These are phyloP conservation scores for Nyctereutes procyonoides DNA, from an alignment of 2,113 vertebrate species.

Conservation along the genomic window DNA sequence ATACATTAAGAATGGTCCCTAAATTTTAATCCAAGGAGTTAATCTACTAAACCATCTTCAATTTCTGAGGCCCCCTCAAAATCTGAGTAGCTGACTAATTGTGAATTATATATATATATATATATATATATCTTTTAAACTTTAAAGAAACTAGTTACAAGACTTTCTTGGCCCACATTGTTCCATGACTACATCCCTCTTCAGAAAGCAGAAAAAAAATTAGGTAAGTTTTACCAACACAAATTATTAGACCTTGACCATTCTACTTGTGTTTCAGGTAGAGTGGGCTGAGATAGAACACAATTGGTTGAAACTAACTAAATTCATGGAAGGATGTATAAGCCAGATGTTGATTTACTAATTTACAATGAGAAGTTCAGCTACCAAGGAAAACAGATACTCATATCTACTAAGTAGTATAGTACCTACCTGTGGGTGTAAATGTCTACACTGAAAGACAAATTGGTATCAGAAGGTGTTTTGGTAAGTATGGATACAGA, in stretches of 20 bases:
- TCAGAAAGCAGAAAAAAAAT: not conserved
- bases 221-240: not conserved
- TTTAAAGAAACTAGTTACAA: not conserved
- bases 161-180: not conserved
- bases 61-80: not conserved
- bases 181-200: not conserved
- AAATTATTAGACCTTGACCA: not conserved
- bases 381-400: not conserved
- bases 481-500: not conserved
- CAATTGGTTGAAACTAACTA: not conserved
- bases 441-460: not conserved
- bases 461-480: not conserved
- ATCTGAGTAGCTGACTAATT: not conserved
- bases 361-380: slow-evolving; percentile 7
- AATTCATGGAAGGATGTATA: not conserved
- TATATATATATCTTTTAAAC: not conserved
- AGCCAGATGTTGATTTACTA: not conserved
- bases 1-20: not conserved
- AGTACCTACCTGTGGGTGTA: not conserved
- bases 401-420: not conserved
- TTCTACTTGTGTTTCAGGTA: not conserved
- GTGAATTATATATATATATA: not conserved
- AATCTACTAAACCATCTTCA: not conserved
- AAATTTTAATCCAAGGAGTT: not conserved
- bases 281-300: not conserved